Conservation (phyloP, 2,888 invertebrate genomes). For the Lithophane leautieri region DNA sequence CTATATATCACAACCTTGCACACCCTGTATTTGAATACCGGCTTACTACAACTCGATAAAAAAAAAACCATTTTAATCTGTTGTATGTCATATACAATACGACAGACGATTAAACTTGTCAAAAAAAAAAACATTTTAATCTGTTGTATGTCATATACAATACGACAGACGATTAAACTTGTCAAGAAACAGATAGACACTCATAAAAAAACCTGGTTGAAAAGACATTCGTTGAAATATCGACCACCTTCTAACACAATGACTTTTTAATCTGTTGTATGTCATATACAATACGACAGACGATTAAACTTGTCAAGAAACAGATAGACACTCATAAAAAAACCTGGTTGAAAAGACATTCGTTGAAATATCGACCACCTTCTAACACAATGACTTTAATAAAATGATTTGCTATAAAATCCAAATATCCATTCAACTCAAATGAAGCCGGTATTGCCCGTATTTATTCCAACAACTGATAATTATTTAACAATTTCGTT, state of each 20-base stretch:
- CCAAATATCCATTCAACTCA: background rate
- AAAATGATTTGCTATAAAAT: slow-evolving; percentile 2
- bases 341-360: background rate
- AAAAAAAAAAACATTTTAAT: too few relatives aligned
- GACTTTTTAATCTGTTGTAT: too few relatives aligned
- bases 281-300: too few relatives aligned
- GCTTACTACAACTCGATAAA: slow-evolving; percentile 18
- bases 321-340: background rate
- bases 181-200: too few relatives aligned
- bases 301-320: too few relatives aligned
- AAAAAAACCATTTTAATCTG: background rate
- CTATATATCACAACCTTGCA: slow-evolving; percentile 41
- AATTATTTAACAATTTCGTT: slow-evolving; percentile 27
- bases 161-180: too few relatives aligned
- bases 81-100: slow-evolving; percentile 30
- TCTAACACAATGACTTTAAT: background rate
- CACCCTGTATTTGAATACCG: slow-evolving; percentile 57
- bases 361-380: background rate
- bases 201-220: too few relatives aligned
- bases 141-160: too few relatives aligned
- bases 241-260: too few relatives aligned
- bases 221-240: too few relatives aligned
- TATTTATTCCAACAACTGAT: slow-evolving; percentile 25
- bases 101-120: slow-evolving; percentile 24
- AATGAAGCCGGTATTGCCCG: slow-evolving; percentile 49